These are phyloP conservation scores for pig (Sus scrofa) DNA, from an alignment of 2,113 vertebrate species.

Conservation along the genomic window T2T-Sscrofa CM000814.6:13899001-13899500, in stretches of 20 bases:
- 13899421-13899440: neutral
- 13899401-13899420: neutral
- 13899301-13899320: neutral
- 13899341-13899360: neutral
- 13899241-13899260: neutral
- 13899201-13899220: neutral
- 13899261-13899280: neutral
- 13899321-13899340: neutral
- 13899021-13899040: neutral
- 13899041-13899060: neutral
- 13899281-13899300: neutral
- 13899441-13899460: neutral
- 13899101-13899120: slow-evolving; percentile 30
- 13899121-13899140: neutral
- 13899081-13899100: neutral
- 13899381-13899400: neutral
- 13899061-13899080: neutral
- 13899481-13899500: neutral
- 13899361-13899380: neutral
- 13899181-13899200: neutral
- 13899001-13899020: too few species aligned
- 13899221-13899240: slow-evolving; percentile 29
- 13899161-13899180: neutral
- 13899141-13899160: neutral
- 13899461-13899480: neutral